Evolutionary conservation across 2,113 vertebrate species (phyloP).

Genomic region (Elephas maximus): DNA sequence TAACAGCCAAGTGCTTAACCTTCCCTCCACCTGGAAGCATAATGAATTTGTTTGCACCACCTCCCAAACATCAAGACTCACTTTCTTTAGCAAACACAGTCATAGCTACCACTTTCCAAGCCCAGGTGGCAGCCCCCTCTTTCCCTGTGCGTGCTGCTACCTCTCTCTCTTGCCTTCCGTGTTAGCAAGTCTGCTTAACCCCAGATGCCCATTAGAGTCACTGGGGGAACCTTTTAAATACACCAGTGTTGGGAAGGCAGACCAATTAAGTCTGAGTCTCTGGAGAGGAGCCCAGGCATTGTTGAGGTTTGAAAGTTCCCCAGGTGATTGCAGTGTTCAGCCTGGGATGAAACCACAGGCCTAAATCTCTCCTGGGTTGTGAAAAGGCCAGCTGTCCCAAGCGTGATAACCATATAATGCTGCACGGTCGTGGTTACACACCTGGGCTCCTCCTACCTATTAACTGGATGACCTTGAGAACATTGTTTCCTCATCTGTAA

Average conservation of each 20-base stretch:
- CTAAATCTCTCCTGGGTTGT: neutral
- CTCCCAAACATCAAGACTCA: neutral
- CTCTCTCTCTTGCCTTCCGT: neutral
- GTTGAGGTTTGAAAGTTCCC: neutral
- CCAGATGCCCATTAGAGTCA: neutral
- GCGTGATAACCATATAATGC: neutral
- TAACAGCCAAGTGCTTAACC: neutral
- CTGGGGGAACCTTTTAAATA: neutral
- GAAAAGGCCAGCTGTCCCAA: no score
- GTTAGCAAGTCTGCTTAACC: neutral
- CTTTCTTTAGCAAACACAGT: neutral
- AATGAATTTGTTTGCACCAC: neutral
- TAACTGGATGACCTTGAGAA: neutral
- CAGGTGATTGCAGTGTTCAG: neutral
- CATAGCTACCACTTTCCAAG: neutral
- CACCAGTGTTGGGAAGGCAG: neutral
- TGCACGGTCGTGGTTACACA: no score
- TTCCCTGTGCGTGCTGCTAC: neutral
- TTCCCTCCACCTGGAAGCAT: neutral
- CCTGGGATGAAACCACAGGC: neutral
- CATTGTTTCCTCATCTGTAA: neutral
- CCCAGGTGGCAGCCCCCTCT: neutral
- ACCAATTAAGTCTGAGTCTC: neutral
- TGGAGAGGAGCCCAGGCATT: no score
- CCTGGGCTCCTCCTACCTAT: neutral